Evolutionary conservation across 2,797 vertebrate genomes (phyloP), one percentile per base, ranked within the genome.

Genomic region (Lacerta viridis): DNA sequence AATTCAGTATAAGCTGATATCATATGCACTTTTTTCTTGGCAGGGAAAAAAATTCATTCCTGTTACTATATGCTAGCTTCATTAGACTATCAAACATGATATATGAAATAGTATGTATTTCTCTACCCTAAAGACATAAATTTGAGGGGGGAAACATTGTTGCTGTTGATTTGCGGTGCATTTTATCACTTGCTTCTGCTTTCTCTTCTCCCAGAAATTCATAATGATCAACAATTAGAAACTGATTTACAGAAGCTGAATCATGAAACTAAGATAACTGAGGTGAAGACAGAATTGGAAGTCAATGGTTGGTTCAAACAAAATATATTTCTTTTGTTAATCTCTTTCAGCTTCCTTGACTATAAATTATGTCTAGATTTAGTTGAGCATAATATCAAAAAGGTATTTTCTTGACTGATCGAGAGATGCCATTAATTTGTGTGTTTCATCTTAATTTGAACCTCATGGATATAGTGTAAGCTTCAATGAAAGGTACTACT

Each of bases 151-250:
- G 25, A 41, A 36, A 69, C 11, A 36, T 5, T 82, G 39, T 8
- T 72, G 55, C 13, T 64, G 55, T 46, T 71, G 25, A 55, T 25
- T 39, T 23, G 10, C 8, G 18, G 9, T 68, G 29, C 69, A 23
- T 75, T 76, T 87, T 68, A 39, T 39, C 29, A 36, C 27, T 18
- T 90, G 15, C 80, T 50, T 78, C 20, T 81, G 8, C 64, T 71
- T 61, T 43, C 41, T 36, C 76, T 15, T 10, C 43, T 41, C 39
- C 25, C 33, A 89, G 74, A 77, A 64, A 66, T 78, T 80, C 46
- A 23, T 43, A 69, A 55, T 69, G 13, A 84, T 85, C 18, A 85
- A 20, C 86, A 85, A 78, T 81, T 88, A 84, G 90, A 84, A 86
- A 15, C 9, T 36, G 84, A 36, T 87, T 90, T 89, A 36, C 46